Conservation (phyloP, 1,140 invertebrate species). For the Scylla paramamosain region DNA sequence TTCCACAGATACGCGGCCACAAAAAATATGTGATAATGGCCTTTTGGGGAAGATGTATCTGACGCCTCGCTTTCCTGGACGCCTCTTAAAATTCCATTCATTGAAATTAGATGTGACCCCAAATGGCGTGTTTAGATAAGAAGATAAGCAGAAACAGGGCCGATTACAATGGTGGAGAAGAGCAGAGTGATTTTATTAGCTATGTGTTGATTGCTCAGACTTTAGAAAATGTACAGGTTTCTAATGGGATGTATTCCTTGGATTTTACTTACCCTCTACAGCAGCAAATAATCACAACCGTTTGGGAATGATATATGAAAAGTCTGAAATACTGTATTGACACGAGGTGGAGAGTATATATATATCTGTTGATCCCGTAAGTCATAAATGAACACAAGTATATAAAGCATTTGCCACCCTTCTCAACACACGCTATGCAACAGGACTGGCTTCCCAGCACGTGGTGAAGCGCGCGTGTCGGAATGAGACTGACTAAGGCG, state of each 20-base stretch:
- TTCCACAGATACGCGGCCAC: neutral
- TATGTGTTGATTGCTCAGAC: neutral
- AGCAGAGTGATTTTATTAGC: neutral
- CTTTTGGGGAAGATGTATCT: neutral
- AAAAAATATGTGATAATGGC: neutral
- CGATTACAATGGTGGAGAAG: neutral
- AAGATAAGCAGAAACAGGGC: neutral
- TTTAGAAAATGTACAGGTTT: too few species aligned
- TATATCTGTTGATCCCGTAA: neutral
- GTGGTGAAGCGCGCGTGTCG: neutral
- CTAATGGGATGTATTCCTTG: too few species aligned
- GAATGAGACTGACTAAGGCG: neutral
- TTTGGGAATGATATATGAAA: too few species aligned
- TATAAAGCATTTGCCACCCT: neutral
- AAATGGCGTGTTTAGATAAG: conserved; percentile 6
- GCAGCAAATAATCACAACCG: too few species aligned
- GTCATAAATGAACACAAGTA: too few species aligned
- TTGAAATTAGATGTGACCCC: conserved; percentile 17
- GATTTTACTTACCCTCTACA: too few species aligned
- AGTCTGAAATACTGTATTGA: too few species aligned
- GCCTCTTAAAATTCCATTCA: conserved; percentile 28
- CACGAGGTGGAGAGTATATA: neutral
- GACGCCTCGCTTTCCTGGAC: neutral
- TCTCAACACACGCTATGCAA: neutral
- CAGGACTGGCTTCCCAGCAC: neutral